A percentile compares a stretch with the other conserved stretches of the same genome.
Evolutionary conservation across 2,888 invertebrate species (phyloP).

Genomic region (Habrosyne pyritoides): DNA sequence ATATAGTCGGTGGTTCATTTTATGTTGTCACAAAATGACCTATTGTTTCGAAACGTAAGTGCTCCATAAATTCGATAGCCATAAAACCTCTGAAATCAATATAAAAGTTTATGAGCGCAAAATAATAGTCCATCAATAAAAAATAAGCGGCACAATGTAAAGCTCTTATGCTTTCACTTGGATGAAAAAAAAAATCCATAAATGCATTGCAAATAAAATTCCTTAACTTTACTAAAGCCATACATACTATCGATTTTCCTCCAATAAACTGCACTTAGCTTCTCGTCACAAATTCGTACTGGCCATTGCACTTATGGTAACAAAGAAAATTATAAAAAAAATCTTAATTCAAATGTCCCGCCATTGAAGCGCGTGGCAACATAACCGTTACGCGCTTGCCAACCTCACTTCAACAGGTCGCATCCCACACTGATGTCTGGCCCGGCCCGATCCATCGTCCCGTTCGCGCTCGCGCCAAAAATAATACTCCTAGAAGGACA

Average conservation of each 20-base stretch:
- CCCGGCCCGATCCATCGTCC: conserved; percentile 53
- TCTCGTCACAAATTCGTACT: conserved; percentile 15
- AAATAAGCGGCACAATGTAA: neutral
- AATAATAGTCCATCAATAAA: conserved; percentile 15
- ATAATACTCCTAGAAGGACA: conserved; percentile 77
- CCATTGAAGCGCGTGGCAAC: conserved; percentile 37
- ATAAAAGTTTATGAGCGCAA: conserved; percentile 25
- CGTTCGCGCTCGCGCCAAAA: conserved; percentile 80
- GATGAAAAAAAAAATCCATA: conserved; percentile 5
- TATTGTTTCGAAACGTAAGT: conserved; percentile 45
- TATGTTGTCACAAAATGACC: conserved; percentile 38
- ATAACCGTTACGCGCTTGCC: conserved; percentile 50
- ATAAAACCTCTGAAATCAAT: conserved; percentile 42
- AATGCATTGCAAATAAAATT: conserved; percentile 13
- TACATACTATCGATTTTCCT: conserved; percentile 12
- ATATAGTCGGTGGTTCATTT: conserved; percentile 27
- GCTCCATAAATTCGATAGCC: conserved; percentile 41
- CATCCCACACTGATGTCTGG: conserved; percentile 68
- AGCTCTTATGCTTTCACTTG: neutral
- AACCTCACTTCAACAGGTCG: conserved; percentile 81
- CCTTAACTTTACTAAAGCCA: neutral
- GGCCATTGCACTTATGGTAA: conserved; percentile 28
- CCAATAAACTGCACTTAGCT: neutral
- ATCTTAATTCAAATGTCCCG: conserved; percentile 56
- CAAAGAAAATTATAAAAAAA: conserved; percentile 36